phyloP scores from a whole-genome alignment of 1,140 invertebrate species.

The Aphelinus certus region DNA sequence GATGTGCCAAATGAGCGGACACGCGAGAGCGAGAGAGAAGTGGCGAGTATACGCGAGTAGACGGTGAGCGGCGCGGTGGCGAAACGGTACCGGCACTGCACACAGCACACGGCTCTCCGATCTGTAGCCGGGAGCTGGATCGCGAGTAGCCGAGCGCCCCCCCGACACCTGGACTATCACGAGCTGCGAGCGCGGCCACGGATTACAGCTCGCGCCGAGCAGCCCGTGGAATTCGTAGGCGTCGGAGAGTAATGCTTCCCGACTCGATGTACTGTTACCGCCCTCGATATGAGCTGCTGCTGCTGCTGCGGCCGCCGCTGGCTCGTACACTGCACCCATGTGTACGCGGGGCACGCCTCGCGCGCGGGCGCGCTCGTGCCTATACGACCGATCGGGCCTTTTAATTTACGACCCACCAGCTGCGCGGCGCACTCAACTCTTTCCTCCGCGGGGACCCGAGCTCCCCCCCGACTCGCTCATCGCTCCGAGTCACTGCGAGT shows the following conservation, averaged over 20 bases:
- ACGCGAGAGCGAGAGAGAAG: no score
- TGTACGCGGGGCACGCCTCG: no score
- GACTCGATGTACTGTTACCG: slow-evolving; percentile 55
- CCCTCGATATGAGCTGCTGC: slow-evolving; percentile 40
- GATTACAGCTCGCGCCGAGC: slow-evolving; percentile 44
- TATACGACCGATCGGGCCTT: neutral
- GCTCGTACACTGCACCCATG: no score
- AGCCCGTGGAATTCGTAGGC: slow-evolving; percentile 53
- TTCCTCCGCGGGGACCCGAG: no score
- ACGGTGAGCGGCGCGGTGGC: slow-evolving; percentile 15
- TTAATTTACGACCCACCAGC: slow-evolving; percentile 47
- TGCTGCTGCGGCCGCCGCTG: no score
- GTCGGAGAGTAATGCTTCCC: slow-evolving; percentile 54
- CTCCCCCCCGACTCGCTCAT: no score
- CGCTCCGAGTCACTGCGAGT: no score
- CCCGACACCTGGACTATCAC: no score
- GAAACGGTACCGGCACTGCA: slow-evolving; percentile 5
- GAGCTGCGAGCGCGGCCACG: slow-evolving; percentile 37
- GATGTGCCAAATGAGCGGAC: no score
- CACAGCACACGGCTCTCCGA: neutral
- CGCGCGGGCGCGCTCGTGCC: no score
- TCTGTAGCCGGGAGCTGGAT: neutral
- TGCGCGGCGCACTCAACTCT: neutral
- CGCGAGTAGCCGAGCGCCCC: no score
- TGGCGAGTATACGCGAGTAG: neutral